Conservation (phyloP, 2,113 vertebrate species). For the Eurypyga helias region DNA sequence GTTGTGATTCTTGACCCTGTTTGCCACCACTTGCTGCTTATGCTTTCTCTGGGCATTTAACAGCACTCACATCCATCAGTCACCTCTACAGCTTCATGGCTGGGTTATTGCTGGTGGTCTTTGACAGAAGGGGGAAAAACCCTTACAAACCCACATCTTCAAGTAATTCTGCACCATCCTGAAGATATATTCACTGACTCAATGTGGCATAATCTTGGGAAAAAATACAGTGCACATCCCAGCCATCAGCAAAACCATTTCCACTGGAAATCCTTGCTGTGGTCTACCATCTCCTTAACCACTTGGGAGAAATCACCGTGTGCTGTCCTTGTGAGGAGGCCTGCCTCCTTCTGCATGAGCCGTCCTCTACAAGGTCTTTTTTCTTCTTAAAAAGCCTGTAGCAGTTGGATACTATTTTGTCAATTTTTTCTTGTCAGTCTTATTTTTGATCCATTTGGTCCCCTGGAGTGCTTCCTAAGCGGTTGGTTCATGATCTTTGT, state of each 20-base stretch:
- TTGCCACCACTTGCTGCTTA: neutral
- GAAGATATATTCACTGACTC: neutral
- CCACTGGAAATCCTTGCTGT: neutral
- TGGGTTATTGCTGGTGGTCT: neutral
- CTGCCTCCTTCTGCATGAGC: neutral
- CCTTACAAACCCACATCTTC: neutral
- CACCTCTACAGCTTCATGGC: neutral
- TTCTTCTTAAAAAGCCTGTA: neutral
- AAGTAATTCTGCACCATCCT: neutral
- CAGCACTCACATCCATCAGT: neutral
- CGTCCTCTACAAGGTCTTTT: neutral
- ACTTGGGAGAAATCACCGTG: neutral
- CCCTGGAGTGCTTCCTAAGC: neutral
- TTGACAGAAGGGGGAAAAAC: fast-evolving
- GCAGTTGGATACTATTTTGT: neutral
- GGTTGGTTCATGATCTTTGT: neutral
- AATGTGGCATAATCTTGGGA: neutral
- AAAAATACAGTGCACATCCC: neutral
- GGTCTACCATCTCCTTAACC: neutral
- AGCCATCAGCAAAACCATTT: neutral
- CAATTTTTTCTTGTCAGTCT: neutral
- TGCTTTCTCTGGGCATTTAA: neutral
- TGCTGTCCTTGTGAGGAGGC: neutral
- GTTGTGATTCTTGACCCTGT: neutral
- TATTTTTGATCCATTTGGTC: neutral